Evolutionary conservation across 2,888 invertebrate species (phyloP), one percentile per base, ranked within the genome.

Genomic region (Caenorhabditis sp.): DNA sequence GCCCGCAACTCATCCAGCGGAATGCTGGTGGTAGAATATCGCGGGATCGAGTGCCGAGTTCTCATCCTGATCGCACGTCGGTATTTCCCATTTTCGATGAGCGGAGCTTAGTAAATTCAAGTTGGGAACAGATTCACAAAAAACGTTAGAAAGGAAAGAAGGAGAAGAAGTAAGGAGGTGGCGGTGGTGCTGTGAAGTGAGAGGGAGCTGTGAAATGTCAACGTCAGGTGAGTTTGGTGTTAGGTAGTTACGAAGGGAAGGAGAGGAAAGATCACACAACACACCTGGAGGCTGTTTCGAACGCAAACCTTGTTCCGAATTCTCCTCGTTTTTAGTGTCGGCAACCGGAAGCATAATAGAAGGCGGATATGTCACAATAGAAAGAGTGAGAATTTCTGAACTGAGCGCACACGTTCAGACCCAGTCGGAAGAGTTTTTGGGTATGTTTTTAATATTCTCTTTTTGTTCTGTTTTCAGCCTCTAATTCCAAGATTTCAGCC

Each of bases 1-100:
- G 62, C 53, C 13, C 80, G 55, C 51, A 80, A 20, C 11, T 82
- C 82, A 44, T 82, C 82, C 40, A 82, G 65, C 24, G 65, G 62
- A 26, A 82, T 77, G 60, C 82, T 82, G 47, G 77, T 64, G 5
- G 77, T 82, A 11, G 82, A 82, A 44, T 72, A 78, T 28, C 82
- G 44, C 0, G 77, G 82, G n/a, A 71, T 72, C 26, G 82, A 72
- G 32, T 77, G 74, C 4, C 74, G 67, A n/a, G 76, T 60, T 62
- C 58, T 74, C 80, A 80, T 80, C 76, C 67, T 67, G 76, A 61
- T 65, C 40, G 60, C 61, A 24, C 50, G 47, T 13, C 60, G 60
- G 28, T 40, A 22, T 20, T 67, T 67, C 22, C 40, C 76, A 76
- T 76, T 28, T 76, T 44, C 32, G 28, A 56, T 8, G 44, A 62